phyloP scores from a whole-genome alignment of 1,140 invertebrate species.

The Caligus rogercresseyi region DNA sequence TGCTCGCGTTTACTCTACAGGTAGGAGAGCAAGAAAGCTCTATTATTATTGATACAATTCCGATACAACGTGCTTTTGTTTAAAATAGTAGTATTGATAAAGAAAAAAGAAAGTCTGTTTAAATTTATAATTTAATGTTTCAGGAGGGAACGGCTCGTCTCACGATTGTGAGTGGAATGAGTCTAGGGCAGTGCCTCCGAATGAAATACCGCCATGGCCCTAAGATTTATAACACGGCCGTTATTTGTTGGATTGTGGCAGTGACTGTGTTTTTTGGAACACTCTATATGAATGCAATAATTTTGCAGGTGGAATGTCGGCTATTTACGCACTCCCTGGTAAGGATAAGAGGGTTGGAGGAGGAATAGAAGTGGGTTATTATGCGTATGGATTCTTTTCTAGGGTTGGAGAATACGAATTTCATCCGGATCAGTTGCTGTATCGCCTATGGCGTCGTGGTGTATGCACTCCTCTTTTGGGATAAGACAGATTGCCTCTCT shows the following conservation, averaged over 20 bases:
- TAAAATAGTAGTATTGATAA: too few relatives aligned
- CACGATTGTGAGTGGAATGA: constrained; percentile 12
- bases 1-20: constrained; percentile 13
- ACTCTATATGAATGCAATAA: constrained; percentile 19
- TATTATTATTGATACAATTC: too few relatives aligned
- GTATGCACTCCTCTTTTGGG: constrained; percentile 5
- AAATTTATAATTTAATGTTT: background rate
- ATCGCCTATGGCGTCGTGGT: constrained; percentile 13
- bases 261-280: constrained; percentile 11
- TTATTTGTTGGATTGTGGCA: constrained; percentile 14
- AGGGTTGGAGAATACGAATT: constrained; percentile 7
- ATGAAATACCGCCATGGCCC: constrained; percentile 11
- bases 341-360: background rate
- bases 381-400: background rate
- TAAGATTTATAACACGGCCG: constrained; percentile 14
- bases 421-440: constrained; percentile 15
- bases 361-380: background rate
- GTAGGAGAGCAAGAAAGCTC: background rate
- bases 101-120: background rate
- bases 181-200: constrained; percentile 13
- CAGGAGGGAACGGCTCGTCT: constrained; percentile 14
- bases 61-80: too few relatives aligned
- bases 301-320: constrained; percentile 15
- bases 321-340: constrained; percentile 13
- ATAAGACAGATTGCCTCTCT: constrained; percentile 7